These are phyloP conservation scores for Pitangus sulphuratus DNA, from an alignment of 2,797 vertebrate genomes.

Conservation along the genomic window DNA sequence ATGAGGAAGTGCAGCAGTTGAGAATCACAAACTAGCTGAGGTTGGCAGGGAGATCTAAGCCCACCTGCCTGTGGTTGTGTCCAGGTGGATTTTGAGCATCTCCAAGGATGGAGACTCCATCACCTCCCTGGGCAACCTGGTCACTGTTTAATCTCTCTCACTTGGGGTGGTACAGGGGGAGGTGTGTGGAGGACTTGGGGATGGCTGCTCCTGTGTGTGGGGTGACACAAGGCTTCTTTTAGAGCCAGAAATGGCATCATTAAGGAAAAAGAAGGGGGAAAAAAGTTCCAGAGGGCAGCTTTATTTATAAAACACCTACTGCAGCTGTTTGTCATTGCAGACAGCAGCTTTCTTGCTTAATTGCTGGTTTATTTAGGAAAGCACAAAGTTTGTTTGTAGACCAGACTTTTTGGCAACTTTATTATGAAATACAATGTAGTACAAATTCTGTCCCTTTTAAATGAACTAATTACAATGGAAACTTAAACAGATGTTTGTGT, in stretches of 20 bases:
- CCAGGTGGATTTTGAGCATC: neutral
- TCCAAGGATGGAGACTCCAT: neutral
- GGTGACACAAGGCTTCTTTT: neutral
- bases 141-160: neutral
- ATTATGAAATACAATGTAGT: neutral
- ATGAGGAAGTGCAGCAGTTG: neutral
- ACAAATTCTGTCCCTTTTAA: neutral
- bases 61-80: neutral
- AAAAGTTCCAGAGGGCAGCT: neutral
- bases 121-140: neutral
- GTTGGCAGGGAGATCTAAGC: neutral
- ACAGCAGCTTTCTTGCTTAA: neutral
- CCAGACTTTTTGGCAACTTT: neutral
- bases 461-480: neutral
- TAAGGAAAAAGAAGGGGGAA: accelerated
- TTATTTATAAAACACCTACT: neutral
- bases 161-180: accelerated
- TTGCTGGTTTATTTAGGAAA: neutral
- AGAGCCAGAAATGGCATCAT: neutral
- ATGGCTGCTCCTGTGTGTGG: neutral
- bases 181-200: neutral
- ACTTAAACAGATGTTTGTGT: neutral
- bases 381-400: neutral
- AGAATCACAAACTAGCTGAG: too few species aligned
- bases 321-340: neutral